These are phyloP conservation scores for Nomada hirtipes DNA, from an alignment of 2,888 invertebrate genomes.

Conservation along the genomic window DNA sequence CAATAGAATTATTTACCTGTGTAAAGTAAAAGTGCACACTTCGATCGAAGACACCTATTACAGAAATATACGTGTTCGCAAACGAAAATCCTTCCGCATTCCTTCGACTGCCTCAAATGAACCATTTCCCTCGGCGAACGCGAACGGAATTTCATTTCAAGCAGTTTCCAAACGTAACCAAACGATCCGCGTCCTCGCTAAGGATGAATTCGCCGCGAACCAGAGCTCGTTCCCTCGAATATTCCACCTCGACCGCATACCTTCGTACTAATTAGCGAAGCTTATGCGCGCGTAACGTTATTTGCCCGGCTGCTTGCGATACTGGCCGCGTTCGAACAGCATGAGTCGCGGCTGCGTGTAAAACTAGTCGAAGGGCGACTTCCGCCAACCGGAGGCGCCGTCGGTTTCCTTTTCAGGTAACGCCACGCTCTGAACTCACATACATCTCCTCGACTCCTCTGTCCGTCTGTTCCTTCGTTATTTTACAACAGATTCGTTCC, in stretches of 20 bases:
- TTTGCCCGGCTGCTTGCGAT: background rate
- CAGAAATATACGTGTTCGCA: background rate
- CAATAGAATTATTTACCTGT: background rate
- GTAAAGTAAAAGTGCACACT: background rate
- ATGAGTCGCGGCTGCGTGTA: conserved; percentile 18
- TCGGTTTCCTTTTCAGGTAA: conserved; percentile 60
- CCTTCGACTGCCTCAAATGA: background rate
- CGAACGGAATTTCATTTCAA: conserved; percentile 19
- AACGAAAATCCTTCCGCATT: no score
- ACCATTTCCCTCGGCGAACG: background rate
- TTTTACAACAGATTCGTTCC: conserved; percentile 50
- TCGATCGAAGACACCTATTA: background rate
- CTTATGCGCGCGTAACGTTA: conserved; percentile 19
- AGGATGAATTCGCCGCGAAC: background rate
- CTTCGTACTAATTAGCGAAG: conserved; percentile 42
- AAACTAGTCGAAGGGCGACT: conserved; percentile 56
- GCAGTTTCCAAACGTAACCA: conserved; percentile 13
- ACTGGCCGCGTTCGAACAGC: conserved; percentile 4
- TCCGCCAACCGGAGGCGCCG: conserved; percentile 54
- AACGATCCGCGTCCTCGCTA: background rate
- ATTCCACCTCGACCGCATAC: conserved; percentile 11
- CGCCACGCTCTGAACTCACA: conserved; percentile 29
- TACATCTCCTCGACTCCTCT: conserved; percentile 48
- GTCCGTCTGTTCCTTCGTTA: conserved; percentile 44
- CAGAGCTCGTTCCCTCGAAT: conserved; percentile 26